Evolutionary conservation across 2,797 vertebrate genomes (phyloP), one percentile per base, ranked within the genome.

Genomic region (Sphenopsis melanotis): DNA sequence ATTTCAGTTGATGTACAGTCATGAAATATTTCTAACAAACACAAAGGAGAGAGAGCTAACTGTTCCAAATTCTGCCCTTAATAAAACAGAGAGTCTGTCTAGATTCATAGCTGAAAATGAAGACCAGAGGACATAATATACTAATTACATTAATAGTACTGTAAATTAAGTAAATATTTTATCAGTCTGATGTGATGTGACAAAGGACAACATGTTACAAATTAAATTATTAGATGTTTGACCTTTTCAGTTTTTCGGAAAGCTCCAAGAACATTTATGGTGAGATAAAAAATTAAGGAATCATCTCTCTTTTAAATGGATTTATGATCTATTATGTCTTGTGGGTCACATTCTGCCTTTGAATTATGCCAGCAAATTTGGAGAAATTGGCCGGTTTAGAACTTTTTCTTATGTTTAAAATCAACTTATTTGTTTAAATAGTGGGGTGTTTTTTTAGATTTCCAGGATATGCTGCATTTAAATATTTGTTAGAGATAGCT

Each of bases 31-130:
- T 72, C 13, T 50, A 59, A 66, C 42, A 55, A 76, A 64, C 34
- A 14, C 21, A 6, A 47, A 32, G 49, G 47, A 83, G 49, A 69
- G 24, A 50, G 24, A 49, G 11, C 15, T 49, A 59, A 44, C 9
- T 91, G 68, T 74, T 95, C 75, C 44, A 61, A 34, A 81, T 86
- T 93, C 56, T 91, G 64, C 36, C 60, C 53, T 93, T 85, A 83
- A 80, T 89, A 63, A 66, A 87, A 70, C 2, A 22, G 26, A 36
- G 71, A 44, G 23, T 80, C 46, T 86, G 4, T 74, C 41, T 60
- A 42, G 37, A 63, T 72, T 66, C 94, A 6, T 26, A 56, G 42
- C 6, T 80, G 19, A 57, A 89, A 90, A 90, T 20, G 8, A 53
- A 53, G 49, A 52, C 22, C 39, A 53, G 57, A 79, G 30, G 16